Evolutionary conservation across 2,888 invertebrate genomes (phyloP).

Genomic region (Cataglyphis cursor): DNA sequence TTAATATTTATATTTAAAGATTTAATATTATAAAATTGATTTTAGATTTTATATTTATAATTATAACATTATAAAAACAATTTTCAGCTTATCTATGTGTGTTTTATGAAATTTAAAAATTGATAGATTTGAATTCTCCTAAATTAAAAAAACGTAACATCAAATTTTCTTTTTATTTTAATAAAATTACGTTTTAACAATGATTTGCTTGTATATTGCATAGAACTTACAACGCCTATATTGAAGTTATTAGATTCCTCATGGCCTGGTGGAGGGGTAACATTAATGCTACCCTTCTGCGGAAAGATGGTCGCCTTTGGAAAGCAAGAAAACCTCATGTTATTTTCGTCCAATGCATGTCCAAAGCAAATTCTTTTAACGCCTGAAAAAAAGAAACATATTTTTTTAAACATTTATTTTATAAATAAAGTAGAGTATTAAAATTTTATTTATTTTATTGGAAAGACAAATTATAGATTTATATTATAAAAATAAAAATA

Average conservation of each 20-base stretch:
- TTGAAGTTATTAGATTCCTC: slow-evolving; percentile 74
- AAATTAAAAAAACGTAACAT: background rate
- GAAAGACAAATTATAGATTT: background rate
- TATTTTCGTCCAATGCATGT: slow-evolving; percentile 70
- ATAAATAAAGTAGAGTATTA: background rate
- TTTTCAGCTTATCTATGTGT: background rate
- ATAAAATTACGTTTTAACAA: background rate
- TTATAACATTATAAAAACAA: background rate
- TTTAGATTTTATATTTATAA: background rate
- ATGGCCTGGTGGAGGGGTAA: slow-evolving; percentile 78
- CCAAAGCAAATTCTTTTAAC: slow-evolving; percentile 65
- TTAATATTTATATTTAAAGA: background rate
- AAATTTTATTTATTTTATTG: background rate
- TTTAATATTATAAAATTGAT: background rate
- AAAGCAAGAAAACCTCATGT: slow-evolving; percentile 84
- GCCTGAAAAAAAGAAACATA: slow-evolving; percentile 32
- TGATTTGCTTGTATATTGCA: slow-evolving; percentile 13
- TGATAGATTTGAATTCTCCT: background rate
- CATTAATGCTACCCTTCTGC: slow-evolving; percentile 83
- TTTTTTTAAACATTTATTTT: background rate
- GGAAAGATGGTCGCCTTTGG: slow-evolving; percentile 81
- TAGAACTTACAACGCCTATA: slow-evolving; percentile 77
- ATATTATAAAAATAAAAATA: background rate
- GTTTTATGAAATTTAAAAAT: background rate
- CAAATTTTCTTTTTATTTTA: background rate